A percentile compares a stretch with the other conserved stretches of the same genome.
phyloP scores from a whole-genome alignment of 92 coral and sea anemone genomes.

The Porites rus region DNA sequence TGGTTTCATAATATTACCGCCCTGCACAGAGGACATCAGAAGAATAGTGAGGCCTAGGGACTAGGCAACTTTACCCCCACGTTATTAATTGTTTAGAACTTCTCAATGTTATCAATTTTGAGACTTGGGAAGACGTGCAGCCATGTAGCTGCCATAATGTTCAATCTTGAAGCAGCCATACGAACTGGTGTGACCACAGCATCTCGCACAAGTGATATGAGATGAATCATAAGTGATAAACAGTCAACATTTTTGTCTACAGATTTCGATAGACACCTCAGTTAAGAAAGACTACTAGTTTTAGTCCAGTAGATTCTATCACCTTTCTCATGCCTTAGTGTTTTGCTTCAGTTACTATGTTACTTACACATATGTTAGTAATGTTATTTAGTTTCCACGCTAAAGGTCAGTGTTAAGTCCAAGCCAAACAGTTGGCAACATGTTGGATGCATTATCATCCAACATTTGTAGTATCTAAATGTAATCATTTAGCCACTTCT shows the following conservation, averaged over 20 bases:
- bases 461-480: too few relatives aligned
- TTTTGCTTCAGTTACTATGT: not conserved
- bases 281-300: not conserved
- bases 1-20: too few relatives aligned
- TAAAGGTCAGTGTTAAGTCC: not conserved
- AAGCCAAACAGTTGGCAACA: not conserved
- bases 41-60: too few relatives aligned
- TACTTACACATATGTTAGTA: not conserved
- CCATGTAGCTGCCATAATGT: slow-evolving; percentile 12
- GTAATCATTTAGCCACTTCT: not conserved
- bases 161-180: too few relatives aligned
- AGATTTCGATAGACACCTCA: not conserved
- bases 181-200: too few relatives aligned
- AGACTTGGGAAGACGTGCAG: slow-evolving; percentile 25
- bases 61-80: not conserved
- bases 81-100: not conserved
- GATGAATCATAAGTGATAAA: too few relatives aligned
- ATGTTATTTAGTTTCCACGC: not conserved
- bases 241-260: not conserved
- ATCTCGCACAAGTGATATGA: too few relatives aligned
- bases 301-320: not conserved
- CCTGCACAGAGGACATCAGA: too few relatives aligned
- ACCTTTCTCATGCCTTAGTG: not conserved
- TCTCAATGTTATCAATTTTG: slow-evolving; percentile 1
- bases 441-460: not conserved